Base-by-base conservation (phyloP, 2,888 invertebrate genomes). In the Cephus nigrinus region DNA sequence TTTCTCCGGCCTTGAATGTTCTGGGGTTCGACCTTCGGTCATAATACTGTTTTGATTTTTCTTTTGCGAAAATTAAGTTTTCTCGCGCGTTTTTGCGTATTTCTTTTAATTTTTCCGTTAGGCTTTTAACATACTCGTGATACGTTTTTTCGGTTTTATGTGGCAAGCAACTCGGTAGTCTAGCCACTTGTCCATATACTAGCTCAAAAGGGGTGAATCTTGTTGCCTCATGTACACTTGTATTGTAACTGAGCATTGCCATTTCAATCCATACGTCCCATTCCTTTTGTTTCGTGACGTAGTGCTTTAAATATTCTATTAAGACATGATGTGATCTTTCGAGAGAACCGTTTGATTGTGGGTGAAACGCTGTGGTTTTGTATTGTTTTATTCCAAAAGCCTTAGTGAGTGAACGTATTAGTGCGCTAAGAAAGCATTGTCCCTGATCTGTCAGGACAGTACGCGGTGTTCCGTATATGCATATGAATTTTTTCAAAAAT, bases 211-310 rank as follows among this genome's bases (percentile, higher is more conserved):
- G 80, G 1, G 80, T 80, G 15, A 36, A 69, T 36, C 69, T 75
- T 2, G 80, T 81, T 0, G 76, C 69, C 31, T 80, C 80, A n/a
- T 81, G 80, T 0, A 69, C 32, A 33, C 78, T 78, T 0, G 80
- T 80, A 31, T 80, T 80, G 15, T 80, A 80, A 0, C 80, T 77
- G 12, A 81, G 76, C 69, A 73, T 80, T 3, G 80, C 81, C 1
- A 76, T 12, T 4, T 77, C 77, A 3, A 84, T 12, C 78, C 79
- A 79, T 12, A 75, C 68, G 33, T 83, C 84, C 82, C 83, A 84
- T 74, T 84, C 79, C 4, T 36, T 77, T 77, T 36, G 79, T 72
- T 3, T 78, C 79, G 32, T 76, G 23, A 34, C 81, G 31, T 69
- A 80, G 35, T 80, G 80, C 68, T 80, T 80, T 1, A 81, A 30